These are phyloP conservation scores for Pollimyrus isidori DNA, from an alignment of 2,113 vertebrate genomes.

Conservation along the genomic window DNA sequence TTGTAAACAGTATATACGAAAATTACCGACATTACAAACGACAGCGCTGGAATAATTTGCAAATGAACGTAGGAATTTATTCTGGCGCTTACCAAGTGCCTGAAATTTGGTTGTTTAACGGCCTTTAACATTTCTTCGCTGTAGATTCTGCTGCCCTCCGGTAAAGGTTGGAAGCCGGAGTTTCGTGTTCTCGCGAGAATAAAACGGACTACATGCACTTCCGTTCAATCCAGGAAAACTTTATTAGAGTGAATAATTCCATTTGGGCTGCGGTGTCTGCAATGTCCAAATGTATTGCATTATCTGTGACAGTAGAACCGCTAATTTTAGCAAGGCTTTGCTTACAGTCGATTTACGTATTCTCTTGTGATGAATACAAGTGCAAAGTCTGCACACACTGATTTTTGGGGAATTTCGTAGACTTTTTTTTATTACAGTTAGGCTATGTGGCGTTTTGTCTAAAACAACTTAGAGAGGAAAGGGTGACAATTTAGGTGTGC, in stretches of 20 bases:
- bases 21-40: background rate
- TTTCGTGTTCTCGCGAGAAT: background rate
- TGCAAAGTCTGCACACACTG: background rate
- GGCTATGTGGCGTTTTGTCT: background rate
- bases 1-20: background rate
- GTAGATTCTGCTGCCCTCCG: too few relatives aligned
- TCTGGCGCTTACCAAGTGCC: conserved; percentile 50
- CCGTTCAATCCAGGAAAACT: background rate
- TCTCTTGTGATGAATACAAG: background rate
- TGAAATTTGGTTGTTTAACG: conserved; percentile 45
- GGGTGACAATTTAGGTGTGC: background rate
- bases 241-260: background rate
- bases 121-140: conserved; percentile 51
- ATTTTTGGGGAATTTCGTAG: background rate
- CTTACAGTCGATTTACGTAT: background rate
- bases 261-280: background rate
- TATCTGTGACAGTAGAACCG: background rate
- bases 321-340: background rate
- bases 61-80: background rate
- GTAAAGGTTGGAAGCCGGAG: background rate
- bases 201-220: background rate
- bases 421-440: background rate
- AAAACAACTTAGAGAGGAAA: background rate
- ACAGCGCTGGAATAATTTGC: background rate
- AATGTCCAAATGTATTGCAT: background rate